Evolutionary conservation across 2,113 vertebrate species (phyloP), one percentile per base, ranked within the genome.

Genomic region (Phodopus roborovskii): DNA sequence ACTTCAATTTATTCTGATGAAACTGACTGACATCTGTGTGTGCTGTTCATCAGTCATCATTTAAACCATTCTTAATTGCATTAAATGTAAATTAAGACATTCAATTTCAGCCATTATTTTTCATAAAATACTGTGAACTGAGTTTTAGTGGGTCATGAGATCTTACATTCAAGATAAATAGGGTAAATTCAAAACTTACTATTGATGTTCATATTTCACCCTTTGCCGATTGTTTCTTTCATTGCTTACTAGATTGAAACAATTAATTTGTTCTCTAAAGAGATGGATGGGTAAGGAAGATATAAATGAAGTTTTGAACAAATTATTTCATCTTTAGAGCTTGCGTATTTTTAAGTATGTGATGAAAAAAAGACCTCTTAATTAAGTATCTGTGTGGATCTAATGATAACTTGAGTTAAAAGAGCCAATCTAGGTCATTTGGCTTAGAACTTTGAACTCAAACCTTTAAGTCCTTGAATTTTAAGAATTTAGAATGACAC

Each of bases 71-170:
- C 99, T 99, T 99, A 99, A 99, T 99, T 99, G 98, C 99, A 99
- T 99, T 99, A 99, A 99, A 99, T 99, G 99, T 99, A 99, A 99
- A 99, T 99, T 99, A 99, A 99, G 99, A 99, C 99, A 99, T 99
- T 99, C 99, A 99, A 99, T 99, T 99, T 99, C 98, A 98, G 98
- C 99, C 99, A 99, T 99, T 99, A 99, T 99, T 99, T 99, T 99
- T 99, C 99, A 99, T 99, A 99, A 99, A 99, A 99, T 98, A 99
- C 99, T 99, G 99, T 99, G 99, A 99, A 99, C 99, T 99, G 99
- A 99, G 99, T 99, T 99, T 99, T 99, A 99, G 99, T 98, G 99
- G 99, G 99, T 99, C 99, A 99, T 96, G 97, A 99, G 99, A 99
- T 99, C 99, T 98, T 98, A 98, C 98, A 98, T 98, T 99, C 98